Base-by-base conservation (phyloP, 2,797 vertebrate species). In the Pangasius mekongensis region DNA sequence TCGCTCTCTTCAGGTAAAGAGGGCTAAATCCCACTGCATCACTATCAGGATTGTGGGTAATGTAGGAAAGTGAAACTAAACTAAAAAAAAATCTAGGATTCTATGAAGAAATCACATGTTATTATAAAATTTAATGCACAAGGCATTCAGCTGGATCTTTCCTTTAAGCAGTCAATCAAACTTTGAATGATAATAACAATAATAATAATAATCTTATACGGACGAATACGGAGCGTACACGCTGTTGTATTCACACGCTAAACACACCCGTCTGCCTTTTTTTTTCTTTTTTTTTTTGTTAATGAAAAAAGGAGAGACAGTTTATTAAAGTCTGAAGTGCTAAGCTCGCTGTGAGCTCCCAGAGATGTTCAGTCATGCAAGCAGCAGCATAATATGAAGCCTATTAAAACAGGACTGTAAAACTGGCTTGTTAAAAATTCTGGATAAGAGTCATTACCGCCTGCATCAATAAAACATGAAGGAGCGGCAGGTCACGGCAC, bases 401-500 rank as follows among this genome's bases (percentile, higher is more conserved):
- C 86, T 30, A 84, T 87, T 89, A 85, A 91, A 67, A 86, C 43
- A n/a, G 60, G 71, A 84, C 89, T 83, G 62, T 62, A 76, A 83
- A 90, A 89, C 27, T 64, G 69, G 52, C 88, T 91, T 76, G 88
- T 88, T 90, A 83, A 91, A 90, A 87, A 87, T 86, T 54, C 85
- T 4, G 87, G 49, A 84, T 81, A 64, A 82, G 73, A 90, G 85
- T 89, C 87, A 86, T 88, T 84, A 84, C 81, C 85, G 87, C 73
- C 62, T 69, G 64, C 90, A 86, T 90, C 90, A 88, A 89, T 93
- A 91, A 92, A 93, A 92, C 87, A 90, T 87, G 87, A 88, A 86
- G 85, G 73, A 62, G n/a, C 76, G 89, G 86, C 92, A 91, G 77
- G 91, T 87, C 87, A 52, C 71, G 82, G 84, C 85, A 87, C 47